These are phyloP conservation scores for Lepidurus couesii DNA, from an alignment of 1,140 invertebrate species.

Conservation along the genomic window DNA sequence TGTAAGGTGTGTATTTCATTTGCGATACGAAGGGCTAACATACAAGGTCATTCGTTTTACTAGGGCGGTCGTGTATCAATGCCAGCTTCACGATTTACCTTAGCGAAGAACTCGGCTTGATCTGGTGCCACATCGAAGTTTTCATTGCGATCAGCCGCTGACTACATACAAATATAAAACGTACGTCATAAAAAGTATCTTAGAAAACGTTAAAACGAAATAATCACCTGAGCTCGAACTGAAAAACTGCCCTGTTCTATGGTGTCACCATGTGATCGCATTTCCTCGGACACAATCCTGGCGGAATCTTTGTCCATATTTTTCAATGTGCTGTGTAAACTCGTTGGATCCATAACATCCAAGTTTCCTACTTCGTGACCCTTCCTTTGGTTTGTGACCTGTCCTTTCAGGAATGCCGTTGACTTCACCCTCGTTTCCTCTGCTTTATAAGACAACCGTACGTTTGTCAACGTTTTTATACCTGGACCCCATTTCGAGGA, in stretches of 20 bases:
- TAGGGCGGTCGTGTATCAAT: not conserved
- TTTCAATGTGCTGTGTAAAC: not conserved
- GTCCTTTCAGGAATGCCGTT: not conserved
- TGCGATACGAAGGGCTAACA: not conserved
- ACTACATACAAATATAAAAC: not conserved
- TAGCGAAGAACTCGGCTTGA: not conserved
- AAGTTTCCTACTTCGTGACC: not conserved
- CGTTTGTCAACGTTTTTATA: not conserved
- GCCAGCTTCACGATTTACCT: not conserved
- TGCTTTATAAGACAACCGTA: not conserved
- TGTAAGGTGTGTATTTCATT: not conserved
- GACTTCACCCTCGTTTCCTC: slow-evolving; percentile 8
- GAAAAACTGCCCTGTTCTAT: not conserved
- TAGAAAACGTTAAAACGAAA: not conserved
- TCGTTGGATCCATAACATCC: not conserved
- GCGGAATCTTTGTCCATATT: not conserved
- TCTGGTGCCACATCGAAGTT: not conserved
- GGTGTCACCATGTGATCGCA: not conserved
- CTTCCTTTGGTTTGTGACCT: not conserved
- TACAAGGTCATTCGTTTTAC: not conserved
- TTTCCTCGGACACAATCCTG: not conserved
- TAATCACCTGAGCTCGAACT: not conserved
- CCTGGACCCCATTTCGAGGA: not conserved
- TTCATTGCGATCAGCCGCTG: slow-evolving; percentile 3
- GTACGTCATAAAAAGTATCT: not conserved